These are phyloP conservation scores for Crocallis elinguaria DNA, from an alignment of 2,888 invertebrate species.

Conservation along the genomic window DNA sequence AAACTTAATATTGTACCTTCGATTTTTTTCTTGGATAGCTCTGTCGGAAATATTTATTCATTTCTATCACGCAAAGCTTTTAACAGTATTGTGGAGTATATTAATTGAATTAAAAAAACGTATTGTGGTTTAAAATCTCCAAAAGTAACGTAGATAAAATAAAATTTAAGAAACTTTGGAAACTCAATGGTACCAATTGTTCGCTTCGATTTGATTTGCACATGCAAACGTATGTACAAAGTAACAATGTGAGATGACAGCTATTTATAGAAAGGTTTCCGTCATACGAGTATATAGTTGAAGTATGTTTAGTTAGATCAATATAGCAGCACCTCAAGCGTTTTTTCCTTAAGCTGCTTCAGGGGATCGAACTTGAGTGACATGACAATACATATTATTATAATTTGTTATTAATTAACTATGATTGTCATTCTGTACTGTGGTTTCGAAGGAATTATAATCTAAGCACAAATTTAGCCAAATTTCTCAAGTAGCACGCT, in stretches of 20 bases:
- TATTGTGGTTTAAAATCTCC: not conserved
- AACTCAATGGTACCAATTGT: constrained; percentile 4
- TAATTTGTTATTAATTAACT: too few species aligned
- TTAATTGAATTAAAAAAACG: not conserved
- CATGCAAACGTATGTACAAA: not conserved
- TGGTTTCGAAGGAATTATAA: too few species aligned
- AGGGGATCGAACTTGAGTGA: too few species aligned
- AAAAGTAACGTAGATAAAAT: not conserved
- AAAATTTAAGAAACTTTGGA: not conserved
- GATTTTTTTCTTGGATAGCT: not conserved
- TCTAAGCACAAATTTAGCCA: too few species aligned
- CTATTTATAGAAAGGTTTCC: not conserved
- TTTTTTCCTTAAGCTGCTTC: too few species aligned
- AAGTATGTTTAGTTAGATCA: not conserved
- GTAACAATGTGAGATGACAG: not conserved
- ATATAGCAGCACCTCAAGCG: too few species aligned
- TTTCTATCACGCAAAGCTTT: not conserved
- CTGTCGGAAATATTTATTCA: not conserved
- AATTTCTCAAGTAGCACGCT: too few species aligned
- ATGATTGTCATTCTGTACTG: too few species aligned
- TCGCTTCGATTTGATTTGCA: not conserved
- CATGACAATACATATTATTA: too few species aligned
- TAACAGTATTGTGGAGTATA: not conserved
- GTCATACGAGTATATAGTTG: not conserved
- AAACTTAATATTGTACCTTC: not conserved